These are phyloP conservation scores for Agrilus biguttatus DNA, from an alignment of 2,888 invertebrate species.

Conservation along the genomic window DNA sequence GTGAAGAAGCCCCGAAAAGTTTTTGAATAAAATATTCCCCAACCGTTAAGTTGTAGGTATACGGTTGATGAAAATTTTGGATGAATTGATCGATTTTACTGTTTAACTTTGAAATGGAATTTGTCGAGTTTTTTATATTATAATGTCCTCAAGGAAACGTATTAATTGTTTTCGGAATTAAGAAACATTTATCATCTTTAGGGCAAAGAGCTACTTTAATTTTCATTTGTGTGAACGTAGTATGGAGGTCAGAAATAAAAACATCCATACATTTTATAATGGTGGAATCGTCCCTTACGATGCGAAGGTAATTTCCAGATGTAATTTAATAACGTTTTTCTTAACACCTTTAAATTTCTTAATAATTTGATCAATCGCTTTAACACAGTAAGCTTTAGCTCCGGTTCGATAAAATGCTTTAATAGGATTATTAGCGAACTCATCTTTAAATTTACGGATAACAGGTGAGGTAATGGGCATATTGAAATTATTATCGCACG, in stretches of 20 bases:
- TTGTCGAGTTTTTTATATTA: too few relatives aligned
- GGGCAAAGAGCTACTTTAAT: neutral
- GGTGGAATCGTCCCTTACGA: too few relatives aligned
- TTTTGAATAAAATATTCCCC: too few relatives aligned
- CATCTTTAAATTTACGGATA: slow-evolving; percentile 1
- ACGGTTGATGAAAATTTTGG: too few relatives aligned
- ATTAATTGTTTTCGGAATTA: too few relatives aligned
- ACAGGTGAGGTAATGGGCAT: slow-evolving; percentile 7
- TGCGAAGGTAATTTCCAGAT: neutral
- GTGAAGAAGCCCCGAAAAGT: too few relatives aligned
- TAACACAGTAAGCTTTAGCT: slow-evolving; percentile 2
- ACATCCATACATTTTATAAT: too few relatives aligned
- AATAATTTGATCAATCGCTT: neutral
- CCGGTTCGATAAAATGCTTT: neutral
- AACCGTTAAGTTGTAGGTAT: too few relatives aligned
- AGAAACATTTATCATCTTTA: too few relatives aligned
- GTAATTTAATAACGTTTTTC: neutral
- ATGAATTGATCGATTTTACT: too few relatives aligned
- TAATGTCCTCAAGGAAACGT: too few relatives aligned
- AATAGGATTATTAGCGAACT: slow-evolving; percentile 1
- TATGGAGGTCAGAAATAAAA: neutral
- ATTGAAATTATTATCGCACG: slow-evolving; percentile 12
- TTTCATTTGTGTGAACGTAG: neutral
- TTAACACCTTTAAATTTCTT: slow-evolving; percentile 3
- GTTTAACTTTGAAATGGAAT: too few relatives aligned